These are phyloP conservation scores for Desmodus rotundus DNA, from an alignment of 2,113 vertebrate genomes.

Conservation along the genomic window DNA sequence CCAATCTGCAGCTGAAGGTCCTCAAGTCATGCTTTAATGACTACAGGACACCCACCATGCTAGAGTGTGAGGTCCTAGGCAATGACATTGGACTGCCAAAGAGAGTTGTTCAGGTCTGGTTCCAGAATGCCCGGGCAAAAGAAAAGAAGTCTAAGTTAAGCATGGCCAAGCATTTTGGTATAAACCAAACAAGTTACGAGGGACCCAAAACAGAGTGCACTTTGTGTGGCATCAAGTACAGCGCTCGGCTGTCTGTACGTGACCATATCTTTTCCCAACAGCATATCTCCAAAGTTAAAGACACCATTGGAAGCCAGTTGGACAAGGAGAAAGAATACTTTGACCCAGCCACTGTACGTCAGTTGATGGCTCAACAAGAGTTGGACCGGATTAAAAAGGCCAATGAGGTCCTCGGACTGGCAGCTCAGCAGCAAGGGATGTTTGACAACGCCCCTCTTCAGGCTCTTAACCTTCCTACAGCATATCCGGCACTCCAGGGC, in stretches of 20 bases:
- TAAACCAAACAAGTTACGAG: slow-evolving; percentile 98
- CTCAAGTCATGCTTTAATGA: slow-evolving; percentile 99
- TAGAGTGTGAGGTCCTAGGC: slow-evolving; percentile 99
- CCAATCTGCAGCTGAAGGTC: slow-evolving; percentile 97
- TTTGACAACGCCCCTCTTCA: slow-evolving; percentile 95
- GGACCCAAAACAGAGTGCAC: slow-evolving; percentile 99
- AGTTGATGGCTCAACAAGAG: slow-evolving; percentile 99
- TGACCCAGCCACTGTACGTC: slow-evolving; percentile 97
- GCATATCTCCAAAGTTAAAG: slow-evolving; percentile 99
- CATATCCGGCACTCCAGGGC: slow-evolving; percentile 95
- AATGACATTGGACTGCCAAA: slow-evolving; percentile 99
- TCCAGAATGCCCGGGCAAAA: slow-evolving; percentile 99
- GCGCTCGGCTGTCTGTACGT: slow-evolving; percentile 96
- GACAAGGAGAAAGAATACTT: slow-evolving; percentile 99
- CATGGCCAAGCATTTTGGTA: slow-evolving; percentile 99
- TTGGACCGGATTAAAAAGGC: slow-evolving; percentile 99
- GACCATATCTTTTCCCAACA: slow-evolving; percentile 99
- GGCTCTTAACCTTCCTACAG: slow-evolving; percentile 94
- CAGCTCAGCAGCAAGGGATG: slow-evolving; percentile 93
- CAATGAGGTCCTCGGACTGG: slow-evolving; percentile 97
- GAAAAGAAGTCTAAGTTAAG: slow-evolving; percentile 99
- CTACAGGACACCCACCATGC: slow-evolving; percentile 98
- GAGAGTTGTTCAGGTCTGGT: slow-evolving; percentile 99
- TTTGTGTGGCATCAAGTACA: slow-evolving; percentile 99
- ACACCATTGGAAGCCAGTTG: slow-evolving; percentile 98